Evolutionary conservation across 2,888 invertebrate species (phyloP), one percentile per base, ranked within the genome.

Genomic region (Orgyia antiqua): DNA sequence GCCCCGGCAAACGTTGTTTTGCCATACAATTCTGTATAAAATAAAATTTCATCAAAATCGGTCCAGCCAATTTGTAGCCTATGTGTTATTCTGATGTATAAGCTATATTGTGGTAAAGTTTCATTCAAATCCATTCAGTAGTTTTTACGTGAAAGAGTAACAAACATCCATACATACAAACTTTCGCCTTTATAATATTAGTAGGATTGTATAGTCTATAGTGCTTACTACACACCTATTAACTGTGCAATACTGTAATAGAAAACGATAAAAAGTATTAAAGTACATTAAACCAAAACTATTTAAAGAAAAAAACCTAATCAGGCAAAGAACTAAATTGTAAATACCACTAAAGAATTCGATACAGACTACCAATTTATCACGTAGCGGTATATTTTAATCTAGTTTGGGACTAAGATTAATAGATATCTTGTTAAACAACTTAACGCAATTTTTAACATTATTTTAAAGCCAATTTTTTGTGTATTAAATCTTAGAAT

Each of bases 361-460:
- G 27, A 39, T 19, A 32, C 29, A 32, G 21, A 39, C 10, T 27
- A 33, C 34, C 38, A 37, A 48, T 44, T 37, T 41, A 46, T 36
- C 26, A 23, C 25, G 19, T 55, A 59, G 29, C 62, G 61, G 59
- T 51, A 51, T 8, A 34, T 33, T 40, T 34, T 46, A 52, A 55
- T 52, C 50, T 49, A 45, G 45, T 58, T 58, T 39, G 40, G 42
- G 48, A 61, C 47, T 46, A 45, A 58, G 56, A 58, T 64, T 58
- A 58, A 61, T 62, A 55, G 52, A 57, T 51, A 45, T 25, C 10
- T 17, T 23, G 25, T 20, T 24, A 10, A 3, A 10, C 6, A 18
- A 30, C 15, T 24, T 31, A 5, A 13, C 29, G 31, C 33, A 39
- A 45, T 41, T 23, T 11, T 5, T 20, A n/a, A 43, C 37, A 35